Evolutionary conservation across 2,888 invertebrate species (phyloP), one percentile per base, ranked within the genome.

Genomic region (Lasius fuliginosus): DNA sequence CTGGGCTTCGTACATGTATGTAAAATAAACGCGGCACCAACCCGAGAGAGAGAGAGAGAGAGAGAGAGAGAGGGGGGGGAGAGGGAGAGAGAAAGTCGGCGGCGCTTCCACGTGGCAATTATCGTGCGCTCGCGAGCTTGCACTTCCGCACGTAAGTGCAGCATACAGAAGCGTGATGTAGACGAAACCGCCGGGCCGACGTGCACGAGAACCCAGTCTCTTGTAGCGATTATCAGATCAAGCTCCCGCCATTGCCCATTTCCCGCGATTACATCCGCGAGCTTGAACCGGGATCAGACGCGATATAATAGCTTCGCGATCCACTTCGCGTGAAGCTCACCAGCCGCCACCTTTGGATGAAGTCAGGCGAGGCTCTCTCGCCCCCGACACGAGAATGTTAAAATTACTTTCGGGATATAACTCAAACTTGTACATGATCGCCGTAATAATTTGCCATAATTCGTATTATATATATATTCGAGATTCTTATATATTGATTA

Each of bases 221-320:
- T 49, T 46, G 40, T 12, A 33, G 58, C 73, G 79, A 81, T 81
- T 81, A 81, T 81, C 79, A 81, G 79, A 81, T 81, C 79, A 74
- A 46, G 46, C 77, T 33, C 33, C 75, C 79, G 79, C 74, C 79
- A 74, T 27, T 74, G 79, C 79, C 77, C 60, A 81, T 81, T 81
- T 81, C 60, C 79, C 79, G 79, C 60, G 79, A 81, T 81, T 81
- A 81, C 74, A 73, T 81, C 58, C 74, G 60, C 60, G 60, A 60
- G 42, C 60, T 73, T 74, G 60, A 81, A 81, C 36, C 60, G 46
- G 60, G 74, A 81, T 73, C 79, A 74, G 74, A 81, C 79, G 79
- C 46, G 46, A 27, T 81, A 60, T 81, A 81, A 81, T 81, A 81
- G 60, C 60, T 73, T 23, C 33, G 73, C 12, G 79, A 81, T 73